These are phyloP conservation scores for Mallateleia sp. DNA, from an alignment of 2,888 invertebrate genomes.

Conservation along the genomic window DNA sequence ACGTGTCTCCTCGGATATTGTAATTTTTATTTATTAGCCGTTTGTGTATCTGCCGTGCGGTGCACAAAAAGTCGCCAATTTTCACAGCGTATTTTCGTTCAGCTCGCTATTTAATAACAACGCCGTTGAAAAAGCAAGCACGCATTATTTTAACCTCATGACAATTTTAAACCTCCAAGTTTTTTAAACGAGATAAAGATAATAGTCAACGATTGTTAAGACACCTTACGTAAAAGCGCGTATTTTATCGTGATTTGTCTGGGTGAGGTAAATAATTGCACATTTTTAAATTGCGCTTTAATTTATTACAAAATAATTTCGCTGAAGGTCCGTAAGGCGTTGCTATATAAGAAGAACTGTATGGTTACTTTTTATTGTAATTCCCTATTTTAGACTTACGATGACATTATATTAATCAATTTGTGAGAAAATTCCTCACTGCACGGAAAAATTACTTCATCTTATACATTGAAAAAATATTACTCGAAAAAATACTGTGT, in stretches of 20 bases:
- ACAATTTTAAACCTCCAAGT: conserved; percentile 19
- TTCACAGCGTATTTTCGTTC: conserved; percentile 3
- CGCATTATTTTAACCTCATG: conserved; percentile 15
- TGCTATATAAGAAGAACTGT: no score
- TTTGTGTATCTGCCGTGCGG: conserved; percentile 25
- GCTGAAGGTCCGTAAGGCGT: neutral
- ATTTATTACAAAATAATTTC: conserved; percentile 51
- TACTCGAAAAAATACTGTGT: no score
- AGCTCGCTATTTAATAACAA: conserved; percentile 32
- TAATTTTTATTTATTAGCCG: conserved; percentile 57
- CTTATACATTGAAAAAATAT: no score
- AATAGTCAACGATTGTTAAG: conserved; percentile 44
- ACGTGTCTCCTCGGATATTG: conserved; percentile 50
- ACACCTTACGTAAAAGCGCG: conserved; percentile 54
- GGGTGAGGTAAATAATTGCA: conserved; percentile 63
- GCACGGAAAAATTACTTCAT: no score
- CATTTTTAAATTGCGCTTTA: conserved; percentile 42
- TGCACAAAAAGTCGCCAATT: conserved; percentile 16
- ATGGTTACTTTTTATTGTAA: no score
- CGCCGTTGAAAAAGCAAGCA: neutral
- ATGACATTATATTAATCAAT: no score
- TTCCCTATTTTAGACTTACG: no score
- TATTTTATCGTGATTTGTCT: conserved; percentile 65
- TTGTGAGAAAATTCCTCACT: no score
- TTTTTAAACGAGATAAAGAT: conserved; percentile 48